phyloP scores from a whole-genome alignment of 2,888 invertebrate genomes.

The Drosophila mimica region DNA sequence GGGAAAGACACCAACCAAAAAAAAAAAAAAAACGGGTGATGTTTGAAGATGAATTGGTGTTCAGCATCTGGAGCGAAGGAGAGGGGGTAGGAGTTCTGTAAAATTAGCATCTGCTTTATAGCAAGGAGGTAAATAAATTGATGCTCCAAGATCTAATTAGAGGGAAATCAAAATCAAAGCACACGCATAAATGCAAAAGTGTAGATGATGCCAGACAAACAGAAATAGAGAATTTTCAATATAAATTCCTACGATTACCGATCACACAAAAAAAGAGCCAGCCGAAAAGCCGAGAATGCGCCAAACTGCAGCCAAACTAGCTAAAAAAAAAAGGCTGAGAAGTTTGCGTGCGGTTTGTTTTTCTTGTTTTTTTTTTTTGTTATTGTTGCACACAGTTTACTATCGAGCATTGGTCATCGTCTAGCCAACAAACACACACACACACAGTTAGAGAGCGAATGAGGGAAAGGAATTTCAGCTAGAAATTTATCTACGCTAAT shows the following conservation, averaged over 20 bases:
- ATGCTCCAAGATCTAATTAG: conserved; percentile 58
- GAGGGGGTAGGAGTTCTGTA: conserved; percentile 1
- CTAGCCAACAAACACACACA: conserved; percentile 32
- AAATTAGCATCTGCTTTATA: conserved; percentile 70
- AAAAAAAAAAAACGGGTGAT: background rate
- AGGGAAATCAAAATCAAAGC: conserved; percentile 19
- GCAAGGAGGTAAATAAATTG: conserved; percentile 52
- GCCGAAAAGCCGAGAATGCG: conserved; percentile 59
- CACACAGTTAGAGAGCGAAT: conserved; percentile 17
- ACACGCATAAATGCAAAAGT: conserved; percentile 10
- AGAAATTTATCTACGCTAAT: conserved; percentile 82
- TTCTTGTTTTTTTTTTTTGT: background rate
- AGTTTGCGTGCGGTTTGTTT: conserved; percentile 43
- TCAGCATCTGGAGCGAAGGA: background rate
- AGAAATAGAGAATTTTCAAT: conserved; percentile 57
- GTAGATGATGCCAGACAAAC: conserved; percentile 37
- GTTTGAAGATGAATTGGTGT: conserved; percentile 2
- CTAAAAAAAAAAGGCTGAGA: conserved; percentile 24
- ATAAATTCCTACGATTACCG: conserved; percentile 64
- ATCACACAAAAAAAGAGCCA: conserved; percentile 49
- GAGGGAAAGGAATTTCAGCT: conserved; percentile 61
- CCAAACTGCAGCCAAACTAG: conserved; percentile 30
- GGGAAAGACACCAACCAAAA: conserved; percentile 23
- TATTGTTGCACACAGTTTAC: conserved; percentile 18
- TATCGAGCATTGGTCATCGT: conserved; percentile 73